Evolutionary conservation across 2,797 vertebrate species (phyloP).

Genomic region (Lagorchestes hirsutus): DNA sequence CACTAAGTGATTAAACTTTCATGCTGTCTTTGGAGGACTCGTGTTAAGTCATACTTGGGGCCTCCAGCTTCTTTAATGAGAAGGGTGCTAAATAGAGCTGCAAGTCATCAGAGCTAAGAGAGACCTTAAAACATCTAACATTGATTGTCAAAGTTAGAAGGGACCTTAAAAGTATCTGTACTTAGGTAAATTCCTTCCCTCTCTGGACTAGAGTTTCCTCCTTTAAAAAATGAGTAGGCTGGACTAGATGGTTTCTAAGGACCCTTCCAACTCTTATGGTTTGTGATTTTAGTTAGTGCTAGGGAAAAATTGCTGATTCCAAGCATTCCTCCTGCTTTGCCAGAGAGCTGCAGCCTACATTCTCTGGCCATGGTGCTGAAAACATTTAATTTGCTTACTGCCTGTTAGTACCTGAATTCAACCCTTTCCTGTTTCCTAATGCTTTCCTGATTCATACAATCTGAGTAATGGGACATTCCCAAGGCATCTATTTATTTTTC

Average conservation of each 20-base stretch:
- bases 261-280: background rate
- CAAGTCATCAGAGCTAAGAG: background rate
- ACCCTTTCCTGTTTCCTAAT: background rate
- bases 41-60: background rate
- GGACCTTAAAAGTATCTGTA: background rate
- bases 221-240: background rate
- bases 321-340: background rate
- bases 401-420: background rate
- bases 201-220: background rate
- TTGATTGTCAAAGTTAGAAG: background rate
- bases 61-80: background rate
- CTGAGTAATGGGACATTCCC: background rate
- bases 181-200: background rate
- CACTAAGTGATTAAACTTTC: background rate
- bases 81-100: background rate
- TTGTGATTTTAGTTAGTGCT: background rate
- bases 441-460: background rate
- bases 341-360: background rate
- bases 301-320: background rate
- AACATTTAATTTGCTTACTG: background rate
- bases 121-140: background rate
- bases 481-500: background rate
- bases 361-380: slow-evolving; percentile 43
- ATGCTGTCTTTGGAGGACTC: background rate
- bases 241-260: background rate